Evolutionary conservation across 2,113 vertebrate genomes (phyloP), one percentile per base, ranked within the genome.

Genomic region (Cyanoderma ruficeps): DNA sequence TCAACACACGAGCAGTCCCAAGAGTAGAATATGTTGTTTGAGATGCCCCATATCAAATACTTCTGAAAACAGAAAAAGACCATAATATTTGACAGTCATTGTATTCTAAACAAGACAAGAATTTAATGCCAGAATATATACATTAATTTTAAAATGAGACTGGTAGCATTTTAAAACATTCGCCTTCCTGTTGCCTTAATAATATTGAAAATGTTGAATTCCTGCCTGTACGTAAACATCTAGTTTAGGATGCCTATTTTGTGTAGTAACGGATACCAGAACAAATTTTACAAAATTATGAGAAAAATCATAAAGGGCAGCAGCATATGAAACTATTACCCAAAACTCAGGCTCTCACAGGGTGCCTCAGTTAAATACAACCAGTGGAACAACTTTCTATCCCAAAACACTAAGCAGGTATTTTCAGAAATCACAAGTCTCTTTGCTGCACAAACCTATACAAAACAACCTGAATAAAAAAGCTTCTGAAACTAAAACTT

Each of bases 31-130:
- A 74, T 25, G 52, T 81, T 95, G 47, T 74, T 81, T 86, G 72
- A 92, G 77, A 89, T 60, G 41, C 68, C 93, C 60, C 56, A 94
- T 94, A 94, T 59, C 65, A 87, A 94, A 75, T 60, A 67, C 18
- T 75, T 68, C 52, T 42, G 35, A 41, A 94, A 87, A 67, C 72
- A 91, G 30, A 74, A 70, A 52, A 83, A 42, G 3, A 1, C 5
- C 1, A 5, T 39, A 81, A 57, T 68, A 78, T 44, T 52, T 86
- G 46, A 56, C 67, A 91, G 60, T 47, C 72, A 55, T 17, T 91
- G 31, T 37, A 39, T 70, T 85, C 65, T 89, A 70, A 94, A 65
- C 33, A 52, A 94, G 53, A n/a, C 28, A 86, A 92, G 39, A 83
- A 80, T 65, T 92, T 46, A 86, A 83, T 28, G 47, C 27, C 23